Base-by-base conservation (phyloP, 2,888 invertebrate genomes). In the Synergus umbraculus region DNA sequence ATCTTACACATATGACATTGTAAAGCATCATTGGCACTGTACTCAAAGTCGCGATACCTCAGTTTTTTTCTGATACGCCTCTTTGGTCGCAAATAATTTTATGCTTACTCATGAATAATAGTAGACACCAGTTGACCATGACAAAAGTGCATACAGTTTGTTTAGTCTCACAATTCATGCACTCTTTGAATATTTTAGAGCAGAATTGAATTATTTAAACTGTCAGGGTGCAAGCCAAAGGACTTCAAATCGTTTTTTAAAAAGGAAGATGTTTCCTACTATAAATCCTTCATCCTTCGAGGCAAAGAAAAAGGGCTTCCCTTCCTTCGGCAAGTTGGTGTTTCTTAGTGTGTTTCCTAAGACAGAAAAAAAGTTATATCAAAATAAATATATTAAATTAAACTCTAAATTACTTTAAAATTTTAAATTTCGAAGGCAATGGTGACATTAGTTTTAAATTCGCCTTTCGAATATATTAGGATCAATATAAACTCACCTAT, bases 271-370 rank as follows among this genome's bases (percentile, higher is more conserved):
- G 44, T 44, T 44, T 44, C 2, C 10, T 10, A 44, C 1, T 10
- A 10, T 10, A 44, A 8, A n/a, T 54, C n/a, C 54, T 54, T 54
- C 15, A n/a, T 54, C 8, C n/a, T n/a, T n/a, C n/a, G n/a, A 54
- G 7, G 8, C n/a, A 54, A 54, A n/a, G n/a, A 54, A n/a, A 0
- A 98, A 97, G 12, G 93, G 92, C 87, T 97, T 97, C 44, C 95
- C 96, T 78, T 95, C 92, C 79, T 94, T 93, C 49, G 95, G 92
- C 78, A 98, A 92, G 9, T 97, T 95, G 49, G 95, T 94, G 87
- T 95, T 95, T 99, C 93, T 98, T 99, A n/a, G 93, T 0, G 93
- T 0, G 99, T 99, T 93, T 99, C 98, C 93, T 83, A 94, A 84
- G 9, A 2, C 37, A 37, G 37, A 37, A 37, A 18, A n/a, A 54